These are phyloP conservation scores for Solenopsis fugax DNA, from an alignment of 1,140 invertebrate genomes.

Conservation along the genomic window DNA sequence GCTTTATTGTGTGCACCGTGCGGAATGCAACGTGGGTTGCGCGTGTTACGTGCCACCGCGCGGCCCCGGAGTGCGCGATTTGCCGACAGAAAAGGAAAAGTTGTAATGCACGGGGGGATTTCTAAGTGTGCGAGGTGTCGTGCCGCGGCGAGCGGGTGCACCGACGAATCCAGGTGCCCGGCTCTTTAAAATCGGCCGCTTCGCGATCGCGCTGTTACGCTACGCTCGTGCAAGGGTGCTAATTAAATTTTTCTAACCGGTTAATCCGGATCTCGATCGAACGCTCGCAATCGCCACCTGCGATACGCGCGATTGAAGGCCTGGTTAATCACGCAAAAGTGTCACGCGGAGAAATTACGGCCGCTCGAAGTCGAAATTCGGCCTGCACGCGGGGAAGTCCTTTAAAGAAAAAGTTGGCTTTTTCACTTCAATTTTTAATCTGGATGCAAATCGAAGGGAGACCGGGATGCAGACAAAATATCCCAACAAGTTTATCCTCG, in stretches of 20 bases:
- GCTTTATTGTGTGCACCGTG: slow-evolving; percentile 3
- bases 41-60: slow-evolving; percentile 57
- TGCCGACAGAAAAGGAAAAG: slow-evolving; percentile 51
- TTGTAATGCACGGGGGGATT: slow-evolving; percentile 44
- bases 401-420: slow-evolving; percentile 13
- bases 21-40: slow-evolving; percentile 26
- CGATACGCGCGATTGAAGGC: not conserved
- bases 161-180: not conserved
- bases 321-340: slow-evolving; percentile 33
- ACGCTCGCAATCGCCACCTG: not conserved
- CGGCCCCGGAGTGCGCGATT: slow-evolving; percentile 51
- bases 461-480: not conserved
- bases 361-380: slow-evolving; percentile 1
- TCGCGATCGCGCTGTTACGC: too few species aligned
- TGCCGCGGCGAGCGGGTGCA: slow-evolving; percentile 25
- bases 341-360: slow-evolving; percentile 18
- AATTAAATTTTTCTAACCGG: slow-evolving; percentile 56
- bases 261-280: slow-evolving; percentile 2
- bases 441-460: slow-evolving; percentile 53
- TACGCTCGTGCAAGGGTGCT: not conserved
- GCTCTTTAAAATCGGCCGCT: slow-evolving; percentile 26
- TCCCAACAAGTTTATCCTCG: slow-evolving; percentile 5
- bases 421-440: slow-evolving; percentile 43
- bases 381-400: not conserved
- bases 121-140: slow-evolving; percentile 65